These are phyloP conservation scores for Phenganax stokvisi DNA, from an alignment of 92 coral and sea anemone species.

Conservation along the genomic window DNA sequence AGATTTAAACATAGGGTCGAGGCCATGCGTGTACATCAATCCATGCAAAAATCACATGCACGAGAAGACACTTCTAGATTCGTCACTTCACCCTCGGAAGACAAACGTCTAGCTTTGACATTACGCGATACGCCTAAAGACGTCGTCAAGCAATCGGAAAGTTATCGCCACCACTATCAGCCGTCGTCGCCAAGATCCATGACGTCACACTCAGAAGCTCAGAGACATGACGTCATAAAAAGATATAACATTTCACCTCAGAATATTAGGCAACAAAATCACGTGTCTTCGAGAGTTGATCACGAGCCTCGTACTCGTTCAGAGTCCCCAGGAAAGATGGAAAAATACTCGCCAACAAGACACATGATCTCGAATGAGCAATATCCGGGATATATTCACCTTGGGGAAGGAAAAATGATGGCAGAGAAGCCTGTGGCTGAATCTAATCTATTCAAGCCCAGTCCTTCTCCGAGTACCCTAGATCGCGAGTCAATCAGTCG, in stretches of 20 bases:
- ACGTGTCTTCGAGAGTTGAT: background rate
- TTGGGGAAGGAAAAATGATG: slow-evolving; percentile 62
- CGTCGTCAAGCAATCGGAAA: background rate
- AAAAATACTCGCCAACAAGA: slow-evolving; percentile 5
- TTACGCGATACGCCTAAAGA: background rate
- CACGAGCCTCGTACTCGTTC: slow-evolving; percentile 4
- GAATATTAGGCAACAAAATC: background rate
- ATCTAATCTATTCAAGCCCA: slow-evolving; percentile 42
- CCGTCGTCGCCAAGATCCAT: background rate
- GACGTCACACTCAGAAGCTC: slow-evolving; percentile 6
- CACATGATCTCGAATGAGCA: background rate
- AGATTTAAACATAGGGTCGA: slow-evolving; percentile 12
- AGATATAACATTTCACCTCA: slow-evolving; percentile 13
- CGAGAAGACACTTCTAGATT: slow-evolving; percentile 7
- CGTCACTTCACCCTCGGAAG: slow-evolving; percentile 22
- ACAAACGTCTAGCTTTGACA: slow-evolving; percentile 9
- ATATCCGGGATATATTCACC: slow-evolving; percentile 28
- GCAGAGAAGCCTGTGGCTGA: slow-evolving; percentile 53
- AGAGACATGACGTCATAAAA: background rate
- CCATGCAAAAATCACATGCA: slow-evolving; percentile 13
- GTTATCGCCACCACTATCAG: background rate
- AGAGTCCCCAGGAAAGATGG: background rate
- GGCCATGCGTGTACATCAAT: background rate
- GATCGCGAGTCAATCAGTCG: slow-evolving; percentile 28
- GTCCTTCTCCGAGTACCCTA: slow-evolving; percentile 46